A percentile compares a stretch with the other conserved stretches of the same genome.
Conservation (phyloP, 1,140 invertebrate genomes). For the Solen grandis region DNA sequence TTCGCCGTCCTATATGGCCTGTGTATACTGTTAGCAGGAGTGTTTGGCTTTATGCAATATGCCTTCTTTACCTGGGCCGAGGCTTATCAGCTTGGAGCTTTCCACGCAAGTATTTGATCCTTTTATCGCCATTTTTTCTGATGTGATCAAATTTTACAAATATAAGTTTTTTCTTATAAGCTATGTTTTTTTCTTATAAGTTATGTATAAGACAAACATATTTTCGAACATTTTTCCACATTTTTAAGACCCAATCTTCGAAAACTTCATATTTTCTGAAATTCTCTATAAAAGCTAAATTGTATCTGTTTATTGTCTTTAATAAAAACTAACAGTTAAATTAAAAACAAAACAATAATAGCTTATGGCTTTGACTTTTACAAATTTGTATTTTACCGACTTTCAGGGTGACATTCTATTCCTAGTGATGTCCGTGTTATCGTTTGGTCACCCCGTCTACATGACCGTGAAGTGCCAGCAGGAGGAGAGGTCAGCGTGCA, state of each 20-base stretch:
- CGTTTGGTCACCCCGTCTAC: constrained; percentile 58
- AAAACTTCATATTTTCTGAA: no score
- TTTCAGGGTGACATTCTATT: constrained; percentile 64
- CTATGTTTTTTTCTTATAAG: neutral
- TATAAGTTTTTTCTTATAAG: neutral
- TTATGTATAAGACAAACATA: no score
- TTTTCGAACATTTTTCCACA: no score
- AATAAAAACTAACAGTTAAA: no score
- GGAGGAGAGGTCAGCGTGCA: constrained; percentile 45
- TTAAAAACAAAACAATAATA: no score
- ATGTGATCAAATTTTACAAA: neutral
- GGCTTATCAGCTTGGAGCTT: constrained; percentile 29
- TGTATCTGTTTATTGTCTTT: no score
- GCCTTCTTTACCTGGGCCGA: constrained; percentile 64
- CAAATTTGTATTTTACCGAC: neutral
- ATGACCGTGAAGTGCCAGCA: constrained; percentile 52
- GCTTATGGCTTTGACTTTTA: neutral
- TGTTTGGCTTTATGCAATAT: constrained; percentile 64
- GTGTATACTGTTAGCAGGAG: constrained; percentile 57
- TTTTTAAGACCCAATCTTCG: no score
- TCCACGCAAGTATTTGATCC: constrained; percentile 51
- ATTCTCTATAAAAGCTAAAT: no score
- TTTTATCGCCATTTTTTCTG: no score
- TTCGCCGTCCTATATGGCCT: constrained; percentile 69
- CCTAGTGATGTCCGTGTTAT: constrained; percentile 42